Percentiles rank a stretch among this genome's conserved stretches.
Evolutionary conservation across 2,888 invertebrate genomes (phyloP).

Genomic region (Entomobrya multifasciata): DNA sequence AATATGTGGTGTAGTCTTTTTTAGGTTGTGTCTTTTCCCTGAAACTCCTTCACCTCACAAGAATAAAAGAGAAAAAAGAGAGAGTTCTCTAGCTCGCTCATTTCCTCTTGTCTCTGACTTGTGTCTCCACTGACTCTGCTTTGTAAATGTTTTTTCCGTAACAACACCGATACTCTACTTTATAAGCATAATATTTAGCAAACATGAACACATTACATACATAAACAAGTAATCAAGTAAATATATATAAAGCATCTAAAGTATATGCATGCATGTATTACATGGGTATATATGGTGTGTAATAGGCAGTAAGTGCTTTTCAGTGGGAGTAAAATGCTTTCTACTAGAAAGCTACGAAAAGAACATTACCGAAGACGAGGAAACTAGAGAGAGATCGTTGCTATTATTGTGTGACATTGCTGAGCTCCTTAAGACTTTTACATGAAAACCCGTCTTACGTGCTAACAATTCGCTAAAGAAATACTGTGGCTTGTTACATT

Average conservation of each 20-base stretch:
- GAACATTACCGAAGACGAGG: constrained; percentile 46
- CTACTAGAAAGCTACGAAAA: neutral
- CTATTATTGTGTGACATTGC: constrained; percentile 62
- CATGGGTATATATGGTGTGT: too few species aligned
- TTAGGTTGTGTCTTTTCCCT: constrained; percentile 7
- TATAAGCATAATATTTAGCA: neutral
- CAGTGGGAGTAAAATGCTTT: neutral
- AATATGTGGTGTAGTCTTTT: constrained; percentile 65
- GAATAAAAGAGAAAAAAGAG: neutral
- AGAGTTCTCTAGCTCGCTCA: neutral
- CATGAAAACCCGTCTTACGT: constrained; percentile 43
- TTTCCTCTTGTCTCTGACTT: constrained; percentile 8
- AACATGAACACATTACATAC: neutral
- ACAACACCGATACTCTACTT: neutral
- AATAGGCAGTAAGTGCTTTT: neutral
- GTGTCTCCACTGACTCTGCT: constrained; percentile 4
- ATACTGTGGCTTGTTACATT: constrained; percentile 44
- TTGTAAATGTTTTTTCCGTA: neutral
- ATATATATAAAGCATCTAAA: constrained; percentile 33
- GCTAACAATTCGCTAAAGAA: constrained; percentile 62
- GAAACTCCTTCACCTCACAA: constrained; percentile 2
- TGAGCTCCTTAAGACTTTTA: constrained; percentile 65
- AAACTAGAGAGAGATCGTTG: constrained; percentile 45
- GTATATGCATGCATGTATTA: neutral
- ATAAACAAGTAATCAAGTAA: neutral